Evolutionary conservation across 1,140 invertebrate species (phyloP), one percentile per base, ranked within the genome.

Genomic region (Nasonia vitripennis): DNA sequence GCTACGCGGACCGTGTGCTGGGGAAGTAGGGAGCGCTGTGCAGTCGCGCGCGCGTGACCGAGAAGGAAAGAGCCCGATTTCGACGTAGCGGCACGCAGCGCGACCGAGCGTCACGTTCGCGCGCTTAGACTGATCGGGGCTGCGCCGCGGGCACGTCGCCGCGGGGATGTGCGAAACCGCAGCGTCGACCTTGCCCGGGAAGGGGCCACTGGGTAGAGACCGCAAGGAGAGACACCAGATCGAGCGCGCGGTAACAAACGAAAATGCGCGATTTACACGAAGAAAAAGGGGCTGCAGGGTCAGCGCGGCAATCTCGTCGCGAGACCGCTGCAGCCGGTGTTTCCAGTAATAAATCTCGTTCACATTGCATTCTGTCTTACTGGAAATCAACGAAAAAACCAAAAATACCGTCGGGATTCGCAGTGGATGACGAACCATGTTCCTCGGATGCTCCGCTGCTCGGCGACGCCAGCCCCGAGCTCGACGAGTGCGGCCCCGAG

Each of bases 321-420:
- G 23, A 70, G 51, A 27, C 27, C 10, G 2, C 4, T 83, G 83
- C 87, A 88, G 70, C 87, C 86, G 84, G 86, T 87, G 87, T 89
- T 88, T 86, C 88, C 89, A 89, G 89, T 90, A 89, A 87, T 89
- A 89, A 90, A 89, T 89, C 88, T 73, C 27, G 67, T 27, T 27
- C 34, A 37, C 34, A 5, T 27, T 27, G 27, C 34, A 37, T 6
- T 37, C 34, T 37, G 14, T 5, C 11, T 77, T 78, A 81, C 79
- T 81, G 84, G 71, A 81, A 81, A 70, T 71, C 71, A 73, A 27
- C 12, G n/a, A 14, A 2, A 41, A 23, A 75, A 88, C 67, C 11
- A 67, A 81, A 89, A 90, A 87, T 94, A 98, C 97, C 97, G 92
- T 98, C 97, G 89, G 97, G 97, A 94, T 98, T 98, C 85, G 97